A percentile compares a stretch with the other conserved stretches of the same genome.
Conservation (phyloP, 2,797 vertebrate species). For the Rhinatrema bivittatum region DNA sequence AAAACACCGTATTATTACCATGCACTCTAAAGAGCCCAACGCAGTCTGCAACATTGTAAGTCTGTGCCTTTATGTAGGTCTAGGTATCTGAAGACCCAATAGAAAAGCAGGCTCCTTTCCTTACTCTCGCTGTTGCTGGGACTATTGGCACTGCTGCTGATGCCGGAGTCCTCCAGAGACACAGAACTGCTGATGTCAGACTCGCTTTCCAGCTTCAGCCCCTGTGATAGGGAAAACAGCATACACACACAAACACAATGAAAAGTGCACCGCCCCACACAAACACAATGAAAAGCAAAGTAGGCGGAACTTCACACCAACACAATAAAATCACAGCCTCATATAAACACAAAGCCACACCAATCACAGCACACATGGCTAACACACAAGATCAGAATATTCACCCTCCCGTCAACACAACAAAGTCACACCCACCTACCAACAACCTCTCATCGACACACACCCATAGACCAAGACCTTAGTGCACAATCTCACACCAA, state of each 20-base stretch:
- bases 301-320: background rate
- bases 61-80: background rate
- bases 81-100: background rate
- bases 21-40: too few relatives aligned
- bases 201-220: background rate
- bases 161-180: background rate
- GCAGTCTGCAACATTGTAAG: background rate
- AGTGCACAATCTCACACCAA: slow-evolving; percentile 1
- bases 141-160: background rate
- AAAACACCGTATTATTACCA: too few relatives aligned
- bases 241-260: too few relatives aligned
- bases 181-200: background rate
- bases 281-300: too few relatives aligned
- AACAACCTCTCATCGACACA: background rate
- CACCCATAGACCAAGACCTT: background rate
- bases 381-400: background rate
- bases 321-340: background rate
- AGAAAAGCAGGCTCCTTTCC: too few relatives aligned
- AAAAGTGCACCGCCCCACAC: too few relatives aligned
- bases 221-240: background rate
- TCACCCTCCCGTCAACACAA: background rate
- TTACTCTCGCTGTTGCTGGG: background rate
- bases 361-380: background rate
- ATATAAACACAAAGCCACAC: too few relatives aligned
- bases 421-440: background rate